Percentiles rank a stretch among this genome's conserved stretches.
phyloP scores from a whole-genome alignment of 1,140 invertebrate genomes.

The Calliphora vicina region DNA sequence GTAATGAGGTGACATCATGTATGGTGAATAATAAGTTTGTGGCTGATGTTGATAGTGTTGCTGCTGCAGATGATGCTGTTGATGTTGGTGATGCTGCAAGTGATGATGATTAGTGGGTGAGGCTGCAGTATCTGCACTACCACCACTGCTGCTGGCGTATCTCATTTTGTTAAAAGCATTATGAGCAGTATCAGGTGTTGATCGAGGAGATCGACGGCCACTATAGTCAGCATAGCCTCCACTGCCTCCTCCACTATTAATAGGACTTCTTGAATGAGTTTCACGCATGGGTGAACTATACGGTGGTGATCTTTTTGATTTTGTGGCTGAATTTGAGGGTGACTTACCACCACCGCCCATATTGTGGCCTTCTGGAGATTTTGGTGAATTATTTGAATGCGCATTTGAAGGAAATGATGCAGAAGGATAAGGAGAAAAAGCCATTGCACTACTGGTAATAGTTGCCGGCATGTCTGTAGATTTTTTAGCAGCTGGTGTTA shows the following conservation, averaged over 20 bases:
- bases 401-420: constrained; percentile 48
- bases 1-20: constrained; percentile 44
- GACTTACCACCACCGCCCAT: constrained; percentile 49
- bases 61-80: constrained; percentile 21
- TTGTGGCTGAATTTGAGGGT: constrained; percentile 50
- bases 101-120: not conserved
- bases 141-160: not conserved
- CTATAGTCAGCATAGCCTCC: constrained; percentile 45
- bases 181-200: constrained; percentile 9
- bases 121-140: not conserved
- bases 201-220: constrained; percentile 41
- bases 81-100: not conserved
- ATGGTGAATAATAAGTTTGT: constrained; percentile 51
- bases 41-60: constrained; percentile 32
- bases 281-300: constrained; percentile 53
- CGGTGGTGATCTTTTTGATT: constrained; percentile 55
- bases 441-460: constrained; percentile 19
- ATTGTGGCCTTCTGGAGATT: constrained; percentile 53
- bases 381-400: constrained; percentile 52
- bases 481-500: constrained; percentile 38
- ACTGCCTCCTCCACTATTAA: not conserved
- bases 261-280: constrained; percentile 18
- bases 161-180: constrained; percentile 18
- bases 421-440: constrained; percentile 46
- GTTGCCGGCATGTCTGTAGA: constrained; percentile 46